Percentiles rank a stretch among this genome's conserved stretches.
Evolutionary conservation across 2,797 vertebrate species (phyloP).

Genomic region (Pseudotriccus pelzelni): DNA sequence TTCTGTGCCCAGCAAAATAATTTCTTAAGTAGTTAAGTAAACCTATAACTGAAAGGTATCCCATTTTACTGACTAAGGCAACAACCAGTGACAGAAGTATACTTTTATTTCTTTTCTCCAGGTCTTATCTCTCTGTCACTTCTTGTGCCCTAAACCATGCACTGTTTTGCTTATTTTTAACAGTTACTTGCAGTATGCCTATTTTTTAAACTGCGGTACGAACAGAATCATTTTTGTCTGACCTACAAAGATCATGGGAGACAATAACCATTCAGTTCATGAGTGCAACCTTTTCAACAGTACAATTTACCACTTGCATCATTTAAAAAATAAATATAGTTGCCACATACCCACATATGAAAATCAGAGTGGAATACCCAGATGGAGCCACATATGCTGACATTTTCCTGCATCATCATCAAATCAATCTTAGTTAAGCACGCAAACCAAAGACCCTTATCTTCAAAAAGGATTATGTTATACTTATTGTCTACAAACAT

Average conservation of each 20-base stretch:
- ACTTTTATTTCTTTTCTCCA: neutral
- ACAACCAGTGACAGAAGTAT: neutral
- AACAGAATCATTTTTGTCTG: neutral
- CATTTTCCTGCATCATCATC: constrained; percentile 13
- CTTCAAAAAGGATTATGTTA: neutral
- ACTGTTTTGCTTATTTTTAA: neutral
- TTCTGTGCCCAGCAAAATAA: neutral
- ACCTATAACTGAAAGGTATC: neutral
- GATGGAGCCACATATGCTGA: constrained; percentile 50
- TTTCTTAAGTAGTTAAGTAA: neutral
- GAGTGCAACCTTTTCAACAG: neutral
- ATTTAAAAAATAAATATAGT: constrained; percentile 21
- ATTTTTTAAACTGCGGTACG: neutral
- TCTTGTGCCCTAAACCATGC: neutral
- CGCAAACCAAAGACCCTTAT: neutral
- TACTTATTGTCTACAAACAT: neutral
- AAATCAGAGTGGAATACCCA: constrained; percentile 27
- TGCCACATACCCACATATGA: neutral
- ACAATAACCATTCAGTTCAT: neutral
- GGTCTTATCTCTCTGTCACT: neutral
- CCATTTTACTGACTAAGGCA: neutral
- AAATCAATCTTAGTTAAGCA: neutral
- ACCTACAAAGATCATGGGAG: neutral
- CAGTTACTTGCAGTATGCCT: neutral
- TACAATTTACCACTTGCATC: neutral